Evolutionary conservation across 2,888 invertebrate genomes (phyloP).

Genomic region (Tipula lateralis): DNA sequence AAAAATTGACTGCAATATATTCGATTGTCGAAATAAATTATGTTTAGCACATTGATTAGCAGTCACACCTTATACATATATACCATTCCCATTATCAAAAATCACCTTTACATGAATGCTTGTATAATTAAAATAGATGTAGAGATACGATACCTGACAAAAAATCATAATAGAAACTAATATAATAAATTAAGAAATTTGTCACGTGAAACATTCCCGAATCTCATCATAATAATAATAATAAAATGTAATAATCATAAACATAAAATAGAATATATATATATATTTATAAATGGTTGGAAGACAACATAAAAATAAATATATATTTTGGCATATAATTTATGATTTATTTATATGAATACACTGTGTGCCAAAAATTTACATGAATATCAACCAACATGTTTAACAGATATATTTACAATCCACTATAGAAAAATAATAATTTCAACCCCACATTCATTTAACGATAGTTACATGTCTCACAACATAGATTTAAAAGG

Average conservation of each 20-base stretch:
- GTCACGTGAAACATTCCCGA: neutral
- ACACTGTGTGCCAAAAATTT: neutral
- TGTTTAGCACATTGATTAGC: too few relatives aligned
- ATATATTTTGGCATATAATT: neutral
- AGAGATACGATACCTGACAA: neutral
- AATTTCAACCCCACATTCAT: neutral
- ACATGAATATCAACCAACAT: neutral
- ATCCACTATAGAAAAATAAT: neutral
- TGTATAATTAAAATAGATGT: neutral
- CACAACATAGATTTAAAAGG: neutral
- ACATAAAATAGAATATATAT: conserved; percentile 3
- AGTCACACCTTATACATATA: too few relatives aligned
- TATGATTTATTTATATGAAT: conserved; percentile 5
- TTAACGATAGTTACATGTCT: neutral
- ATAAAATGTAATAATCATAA: conserved; percentile 24
- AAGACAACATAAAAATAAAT: neutral
- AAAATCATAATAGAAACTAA: neutral
- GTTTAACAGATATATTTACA: neutral
- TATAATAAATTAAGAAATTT: conserved; percentile 15
- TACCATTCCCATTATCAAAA: too few relatives aligned
- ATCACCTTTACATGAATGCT: neutral
- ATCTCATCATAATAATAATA: conserved; percentile 12
- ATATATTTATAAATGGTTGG: neutral
- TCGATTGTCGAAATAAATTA: too few relatives aligned
- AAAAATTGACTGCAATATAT: too few relatives aligned